Conservation (phyloP, 2,888 invertebrate genomes). For the Nephrotoma appendiculata region DNA sequence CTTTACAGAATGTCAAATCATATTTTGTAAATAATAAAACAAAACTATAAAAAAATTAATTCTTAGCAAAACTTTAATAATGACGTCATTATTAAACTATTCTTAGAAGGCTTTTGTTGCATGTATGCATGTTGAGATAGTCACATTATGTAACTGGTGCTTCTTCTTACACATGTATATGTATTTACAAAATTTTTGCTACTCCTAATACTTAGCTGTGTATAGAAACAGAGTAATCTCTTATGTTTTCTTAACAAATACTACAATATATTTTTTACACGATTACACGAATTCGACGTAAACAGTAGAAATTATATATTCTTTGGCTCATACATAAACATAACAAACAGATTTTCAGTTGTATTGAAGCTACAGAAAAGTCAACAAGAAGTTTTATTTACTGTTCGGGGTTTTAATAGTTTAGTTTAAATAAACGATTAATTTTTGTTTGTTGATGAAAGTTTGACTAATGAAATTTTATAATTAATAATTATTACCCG, state of each 20-base stretch:
- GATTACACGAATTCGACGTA: neutral
- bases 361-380: neutral
- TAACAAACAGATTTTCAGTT: neutral
- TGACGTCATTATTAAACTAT: neutral
- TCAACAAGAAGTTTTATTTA: neutral
- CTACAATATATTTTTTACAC: neutral
- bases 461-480: neutral
- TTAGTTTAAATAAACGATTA: neutral
- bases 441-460: neutral
- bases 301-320: neutral
- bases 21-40: neutral
- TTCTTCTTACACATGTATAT: no score
- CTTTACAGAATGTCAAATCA: no score
- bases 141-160: neutral
- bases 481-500: neutral
- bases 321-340: neutral
- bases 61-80: neutral
- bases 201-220: neutral
- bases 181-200: no score
- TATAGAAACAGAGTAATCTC: neutral
- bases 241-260: neutral
- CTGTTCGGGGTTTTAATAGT: neutral
- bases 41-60: neutral
- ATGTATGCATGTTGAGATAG: neutral
- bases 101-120: neutral